These are phyloP conservation scores for Cyphomyrus plagiostoma DNA, from an alignment of 2,113 vertebrate genomes.

Conservation along the genomic window DNA sequence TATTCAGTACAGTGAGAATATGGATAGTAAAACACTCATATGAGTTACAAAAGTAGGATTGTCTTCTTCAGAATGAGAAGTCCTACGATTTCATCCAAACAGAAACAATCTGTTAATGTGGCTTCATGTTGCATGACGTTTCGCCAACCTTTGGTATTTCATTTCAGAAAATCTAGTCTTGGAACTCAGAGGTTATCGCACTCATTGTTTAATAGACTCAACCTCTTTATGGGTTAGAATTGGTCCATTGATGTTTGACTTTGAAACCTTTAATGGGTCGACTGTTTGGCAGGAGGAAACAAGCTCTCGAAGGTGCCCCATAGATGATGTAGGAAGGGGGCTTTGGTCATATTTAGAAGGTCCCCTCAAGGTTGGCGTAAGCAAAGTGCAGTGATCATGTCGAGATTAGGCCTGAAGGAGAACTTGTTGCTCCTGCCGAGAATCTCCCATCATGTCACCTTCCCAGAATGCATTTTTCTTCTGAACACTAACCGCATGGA, in stretches of 20 bases:
- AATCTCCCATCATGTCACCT: neutral
- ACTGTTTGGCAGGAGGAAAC: neutral
- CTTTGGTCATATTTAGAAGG: neutral
- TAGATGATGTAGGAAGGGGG: neutral
- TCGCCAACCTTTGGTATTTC: constrained; percentile 44
- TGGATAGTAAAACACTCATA: constrained; percentile 27
- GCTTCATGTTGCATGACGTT: constrained; percentile 31
- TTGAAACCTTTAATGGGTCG: neutral
- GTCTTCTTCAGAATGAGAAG: constrained; percentile 43
- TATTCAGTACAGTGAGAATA: constrained; percentile 44
- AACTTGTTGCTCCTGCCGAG: constrained; percentile 24
- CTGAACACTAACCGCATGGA: neutral
- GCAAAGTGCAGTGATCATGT: constrained; percentile 17
- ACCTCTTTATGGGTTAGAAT: constrained; percentile 12
- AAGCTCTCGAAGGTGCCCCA: neutral
- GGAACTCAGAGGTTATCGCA: constrained; percentile 31
- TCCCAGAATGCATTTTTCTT: constrained; percentile 24
- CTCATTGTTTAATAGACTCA: constrained; percentile 23
- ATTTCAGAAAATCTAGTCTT: constrained; percentile 28
- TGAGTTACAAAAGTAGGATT: constrained; percentile 35
- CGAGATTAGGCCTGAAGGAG: constrained; percentile 16
- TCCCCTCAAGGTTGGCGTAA: neutral
- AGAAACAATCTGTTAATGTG: constrained; percentile 48
- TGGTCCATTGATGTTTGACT: neutral
- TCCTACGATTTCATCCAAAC: constrained; percentile 50